Evolutionary conservation across 2,797 vertebrate genomes (phyloP).

Genomic region (Xenopus petersii): DNA sequence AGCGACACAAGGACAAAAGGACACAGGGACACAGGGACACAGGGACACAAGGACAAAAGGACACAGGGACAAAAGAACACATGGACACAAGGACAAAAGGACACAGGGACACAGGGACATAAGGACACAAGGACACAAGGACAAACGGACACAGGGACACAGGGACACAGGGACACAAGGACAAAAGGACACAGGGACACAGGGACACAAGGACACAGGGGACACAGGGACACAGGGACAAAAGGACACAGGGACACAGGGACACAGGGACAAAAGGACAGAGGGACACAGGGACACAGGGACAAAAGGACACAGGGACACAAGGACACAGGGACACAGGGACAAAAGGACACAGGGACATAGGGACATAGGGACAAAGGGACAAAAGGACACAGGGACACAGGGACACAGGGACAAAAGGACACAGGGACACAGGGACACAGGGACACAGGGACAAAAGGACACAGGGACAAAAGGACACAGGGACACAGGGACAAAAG

Average conservation of each 20-base stretch:
- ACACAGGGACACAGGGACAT: neutral
- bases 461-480: neutral
- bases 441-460: neutral
- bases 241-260: neutral
- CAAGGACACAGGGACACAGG: neutral
- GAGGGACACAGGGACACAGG: neutral
- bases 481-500: too few relatives aligned
- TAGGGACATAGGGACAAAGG: neutral
- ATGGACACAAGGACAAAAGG: neutral
- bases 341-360: neutral
- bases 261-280: neutral
- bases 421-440: neutral
- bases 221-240: neutral
- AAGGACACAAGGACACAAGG: neutral
- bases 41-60: neutral
- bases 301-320: neutral
- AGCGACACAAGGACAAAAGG: neutral
- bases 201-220: too few relatives aligned
- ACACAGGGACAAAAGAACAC: too few relatives aligned
- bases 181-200: neutral
- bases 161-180: neutral
- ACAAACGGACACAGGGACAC: neutral
- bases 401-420: neutral
- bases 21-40: too few relatives aligned
- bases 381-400: neutral